Percentiles rank a stretch among this genome's conserved stretches.
phyloP scores from a whole-genome alignment of 2,113 vertebrate species.

The Noctilio leporinus region DNA sequence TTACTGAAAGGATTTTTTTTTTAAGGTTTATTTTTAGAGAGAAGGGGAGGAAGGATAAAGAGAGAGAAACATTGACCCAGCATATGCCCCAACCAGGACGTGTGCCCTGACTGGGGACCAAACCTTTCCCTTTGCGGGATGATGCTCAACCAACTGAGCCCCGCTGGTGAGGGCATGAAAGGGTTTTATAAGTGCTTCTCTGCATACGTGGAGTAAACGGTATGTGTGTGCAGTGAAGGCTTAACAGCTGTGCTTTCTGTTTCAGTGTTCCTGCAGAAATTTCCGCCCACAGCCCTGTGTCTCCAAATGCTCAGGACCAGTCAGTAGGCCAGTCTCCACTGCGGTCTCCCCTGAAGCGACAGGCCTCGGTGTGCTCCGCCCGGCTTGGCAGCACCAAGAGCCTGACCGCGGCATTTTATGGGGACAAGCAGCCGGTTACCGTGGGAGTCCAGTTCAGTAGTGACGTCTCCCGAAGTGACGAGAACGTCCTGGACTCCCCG shows the following conservation, averaged over 20 bases:
- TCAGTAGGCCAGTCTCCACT: constrained; percentile 88
- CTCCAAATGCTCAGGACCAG: constrained; percentile 87
- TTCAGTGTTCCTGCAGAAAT: constrained; percentile 81
- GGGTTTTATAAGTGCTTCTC: not conserved
- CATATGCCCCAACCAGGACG: no score
- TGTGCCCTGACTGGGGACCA: no score
- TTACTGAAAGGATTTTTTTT: not conserved
- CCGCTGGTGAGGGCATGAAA: not conserved
- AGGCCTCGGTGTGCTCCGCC: constrained; percentile 91
- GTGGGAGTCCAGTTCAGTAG: constrained; percentile 94
- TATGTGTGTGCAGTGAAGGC: not conserved
- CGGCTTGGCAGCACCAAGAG: constrained; percentile 96
- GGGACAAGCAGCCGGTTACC: constrained; percentile 87
- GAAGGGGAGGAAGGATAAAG: no score
- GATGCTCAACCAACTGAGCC: no score
- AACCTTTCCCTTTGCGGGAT: no score
- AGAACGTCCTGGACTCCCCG: constrained; percentile 94
- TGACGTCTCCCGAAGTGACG: constrained; percentile 94
- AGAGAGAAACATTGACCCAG: no score
- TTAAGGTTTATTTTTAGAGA: no score
- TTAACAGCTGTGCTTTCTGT: not conserved
- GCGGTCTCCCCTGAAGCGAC: constrained; percentile 91
- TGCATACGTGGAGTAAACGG: not conserved
- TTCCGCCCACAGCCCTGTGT: constrained; percentile 83
- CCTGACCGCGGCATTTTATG: constrained; percentile 91